Evolutionary conservation across 2,888 invertebrate species (phyloP).

Genomic region (Acheta domesticus): DNA sequence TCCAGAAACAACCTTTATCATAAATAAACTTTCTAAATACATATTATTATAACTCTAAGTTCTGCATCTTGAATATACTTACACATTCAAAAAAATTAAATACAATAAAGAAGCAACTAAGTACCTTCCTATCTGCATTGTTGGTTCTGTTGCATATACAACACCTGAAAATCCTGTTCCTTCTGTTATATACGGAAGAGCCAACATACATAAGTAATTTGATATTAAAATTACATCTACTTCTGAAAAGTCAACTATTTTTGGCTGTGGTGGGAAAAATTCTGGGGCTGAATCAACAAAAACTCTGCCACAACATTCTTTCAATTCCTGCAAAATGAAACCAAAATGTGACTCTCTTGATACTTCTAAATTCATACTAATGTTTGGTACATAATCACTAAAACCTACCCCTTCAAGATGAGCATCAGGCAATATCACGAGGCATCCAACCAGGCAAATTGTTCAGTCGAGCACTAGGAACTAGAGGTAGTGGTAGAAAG

Average conservation of each 20-base stretch:
- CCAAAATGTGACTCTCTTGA: background rate
- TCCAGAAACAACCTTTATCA: constrained; percentile 72
- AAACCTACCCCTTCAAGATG: constrained; percentile 71
- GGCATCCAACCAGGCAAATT: constrained; percentile 77
- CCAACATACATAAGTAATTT: constrained; percentile 94
- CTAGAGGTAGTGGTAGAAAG: constrained; percentile 86
- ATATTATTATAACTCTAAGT: too few relatives aligned
- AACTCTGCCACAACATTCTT: constrained; percentile 83
- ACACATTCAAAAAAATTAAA: too few relatives aligned
- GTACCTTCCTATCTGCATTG: constrained; percentile 82
- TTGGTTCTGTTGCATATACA: constrained; percentile 96
- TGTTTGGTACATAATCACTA: background rate
- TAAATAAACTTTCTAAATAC: too few relatives aligned
- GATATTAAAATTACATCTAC: constrained; percentile 95
- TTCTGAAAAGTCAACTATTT: constrained; percentile 85
- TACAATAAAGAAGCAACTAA: too few relatives aligned
- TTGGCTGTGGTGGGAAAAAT: constrained; percentile 82
- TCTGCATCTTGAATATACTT: too few relatives aligned
- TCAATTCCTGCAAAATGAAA: constrained; percentile 65
- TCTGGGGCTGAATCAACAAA: constrained; percentile 94
- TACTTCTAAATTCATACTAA: too few relatives aligned
- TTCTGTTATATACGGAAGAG: constrained; percentile 93
- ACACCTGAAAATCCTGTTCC: constrained; percentile 89
- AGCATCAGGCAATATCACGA: constrained; percentile 67
- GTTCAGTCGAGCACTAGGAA: constrained; percentile 72